A percentile compares a stretch with the other conserved stretches of the same genome.
Conservation (phyloP, 2,113 vertebrate species). For the Scytalopus superciliaris region DNA sequence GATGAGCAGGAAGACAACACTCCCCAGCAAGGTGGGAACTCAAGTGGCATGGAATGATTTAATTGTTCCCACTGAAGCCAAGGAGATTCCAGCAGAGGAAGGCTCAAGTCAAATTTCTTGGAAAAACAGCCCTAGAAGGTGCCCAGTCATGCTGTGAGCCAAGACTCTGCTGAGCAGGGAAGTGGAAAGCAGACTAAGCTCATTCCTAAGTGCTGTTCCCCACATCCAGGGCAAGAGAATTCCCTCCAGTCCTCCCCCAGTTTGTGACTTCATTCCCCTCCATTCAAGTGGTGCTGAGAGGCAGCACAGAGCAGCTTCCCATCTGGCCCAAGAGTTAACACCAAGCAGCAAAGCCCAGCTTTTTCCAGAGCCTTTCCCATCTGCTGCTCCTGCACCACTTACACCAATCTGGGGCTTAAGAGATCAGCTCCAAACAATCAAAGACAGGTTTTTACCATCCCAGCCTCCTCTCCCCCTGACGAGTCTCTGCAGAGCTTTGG, state of each 20-base stretch:
- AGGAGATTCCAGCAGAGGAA: not conserved
- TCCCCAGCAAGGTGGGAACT: not conserved
- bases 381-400: not conserved
- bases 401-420: not conserved
- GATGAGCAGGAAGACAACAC: not conserved
- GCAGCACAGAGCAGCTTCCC: not conserved
- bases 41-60: not conserved
- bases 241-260: not conserved
- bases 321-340: not conserved
- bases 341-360: not conserved
- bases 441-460: not conserved
- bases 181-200: not conserved
- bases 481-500: not conserved
- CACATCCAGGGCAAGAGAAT: not conserved
- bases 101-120: not conserved
- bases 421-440: not conserved
- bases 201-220: not conserved
- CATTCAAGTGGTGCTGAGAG: not conserved
- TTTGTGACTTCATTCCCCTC: not conserved
- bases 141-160: not conserved
- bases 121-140: not conserved
- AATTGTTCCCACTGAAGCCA: not conserved
- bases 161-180: not conserved
- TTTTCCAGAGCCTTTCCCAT: not conserved
- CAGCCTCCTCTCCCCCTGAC: not conserved